Evolutionary conservation across 2,888 invertebrate genomes (phyloP), one percentile per base, ranked within the genome.

Genomic region (Drosophila rellima): DNA sequence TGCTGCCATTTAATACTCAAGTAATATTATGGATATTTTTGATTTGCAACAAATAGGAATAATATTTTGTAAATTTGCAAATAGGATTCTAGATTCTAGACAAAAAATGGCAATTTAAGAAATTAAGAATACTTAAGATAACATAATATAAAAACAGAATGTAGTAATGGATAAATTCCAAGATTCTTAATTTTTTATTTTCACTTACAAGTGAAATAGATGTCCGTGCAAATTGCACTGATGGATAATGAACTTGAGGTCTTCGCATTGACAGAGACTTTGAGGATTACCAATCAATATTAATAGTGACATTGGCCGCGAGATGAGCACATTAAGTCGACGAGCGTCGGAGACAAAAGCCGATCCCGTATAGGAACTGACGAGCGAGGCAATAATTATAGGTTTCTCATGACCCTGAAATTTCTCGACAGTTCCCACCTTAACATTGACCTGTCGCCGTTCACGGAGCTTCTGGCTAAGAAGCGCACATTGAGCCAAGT

Each of bases 381-480:
- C 44, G 3, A 44, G 7, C n/a, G 44, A 44, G 0, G 44, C 44
- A 26, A 44, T 44, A 3, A 44, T 44, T n/a, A 44, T 44, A 0
- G 26, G 23, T 17, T 45, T 45, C 45, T 45, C 45, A 15, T 15
- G 26, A 29, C 45, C 45, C 15, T 45, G 26, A 4, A 45, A 45
- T 29, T 95, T 94, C 91, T 97, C 97, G 0, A 97, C 96, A 0
- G 15, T 45, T n/a, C 45, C 45, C 47, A 96, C 94, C 81, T 95
- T 94, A 3, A 96, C 92, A 0, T 93, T 87, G n/a, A 13, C 11
- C 68, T 74, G 80, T 8, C 3, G 4, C 15, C 5, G 26, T 5
- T 45, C 15, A 15, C 15, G 10, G 15, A 45, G 15, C 15, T 60
- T 65, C 4, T 56, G 31, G 23, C 74, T 72, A 87, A 45, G 45